A percentile compares a stretch with the other conserved stretches of the same genome.
These are phyloP conservation scores for Drosophila suboccidentalis DNA, from an alignment of 2,888 invertebrate species.

Conservation along the genomic window DNA sequence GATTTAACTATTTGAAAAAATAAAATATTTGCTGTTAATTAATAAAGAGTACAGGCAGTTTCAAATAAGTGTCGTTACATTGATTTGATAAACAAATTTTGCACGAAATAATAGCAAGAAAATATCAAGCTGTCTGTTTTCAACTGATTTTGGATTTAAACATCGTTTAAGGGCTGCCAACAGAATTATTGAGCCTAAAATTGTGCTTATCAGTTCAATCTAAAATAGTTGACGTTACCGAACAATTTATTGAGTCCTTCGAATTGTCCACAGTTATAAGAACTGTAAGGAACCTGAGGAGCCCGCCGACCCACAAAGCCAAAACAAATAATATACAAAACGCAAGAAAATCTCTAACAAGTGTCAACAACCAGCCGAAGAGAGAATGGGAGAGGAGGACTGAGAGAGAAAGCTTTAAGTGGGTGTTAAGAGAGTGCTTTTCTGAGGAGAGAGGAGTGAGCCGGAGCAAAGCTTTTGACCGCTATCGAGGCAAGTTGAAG, in stretches of 20 bases:
- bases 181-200: conserved; percentile 8
- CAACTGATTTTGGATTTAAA: neutral
- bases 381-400: conserved; percentile 17
- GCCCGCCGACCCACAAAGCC: conserved; percentile 24
- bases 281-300: conserved; percentile 9
- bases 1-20: too few species aligned
- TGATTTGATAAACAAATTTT: neutral
- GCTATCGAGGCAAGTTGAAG: conserved; percentile 29
- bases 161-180: neutral
- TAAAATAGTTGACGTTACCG: conserved; percentile 43
- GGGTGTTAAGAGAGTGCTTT: conserved; percentile 21
- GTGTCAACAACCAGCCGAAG: conserved; percentile 53
- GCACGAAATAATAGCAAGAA: neutral
- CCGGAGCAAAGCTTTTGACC: conserved; percentile 34
- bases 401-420: conserved; percentile 14
- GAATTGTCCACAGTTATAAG: conserved; percentile 30
- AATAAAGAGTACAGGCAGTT: too few species aligned
- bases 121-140: neutral
- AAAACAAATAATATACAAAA: conserved; percentile 43
- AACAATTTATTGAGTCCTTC: conserved; percentile 64
- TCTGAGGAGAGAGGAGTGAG: conserved; percentile 10
- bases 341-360: conserved; percentile 70
- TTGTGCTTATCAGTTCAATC: conserved; percentile 55
- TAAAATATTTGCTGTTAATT: too few species aligned
- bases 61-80: too few species aligned